Conservation (phyloP, 2,797 vertebrate species). For the Spatula versicolor region DNA sequence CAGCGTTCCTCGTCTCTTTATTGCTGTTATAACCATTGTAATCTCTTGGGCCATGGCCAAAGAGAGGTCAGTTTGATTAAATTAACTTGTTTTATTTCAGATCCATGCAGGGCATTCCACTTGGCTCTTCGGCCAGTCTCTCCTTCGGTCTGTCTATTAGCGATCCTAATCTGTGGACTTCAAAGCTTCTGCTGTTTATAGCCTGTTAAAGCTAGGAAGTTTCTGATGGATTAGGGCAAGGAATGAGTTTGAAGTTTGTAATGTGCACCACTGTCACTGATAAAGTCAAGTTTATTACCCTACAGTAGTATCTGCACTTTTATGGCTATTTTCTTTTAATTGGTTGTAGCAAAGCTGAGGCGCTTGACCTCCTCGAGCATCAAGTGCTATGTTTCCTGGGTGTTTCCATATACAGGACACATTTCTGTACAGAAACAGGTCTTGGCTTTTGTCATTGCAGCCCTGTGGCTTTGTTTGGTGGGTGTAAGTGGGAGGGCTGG, state of each 20-base stretch:
- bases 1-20: conserved; percentile 33
- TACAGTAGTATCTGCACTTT: conserved; percentile 80
- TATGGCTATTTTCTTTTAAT: conserved; percentile 78
- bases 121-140: conserved; percentile 74
- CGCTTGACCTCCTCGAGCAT: conserved; percentile 28
- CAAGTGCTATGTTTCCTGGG: neutral
- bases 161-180: conserved; percentile 81
- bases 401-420: neutral
- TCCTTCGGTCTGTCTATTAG: conserved; percentile 75
- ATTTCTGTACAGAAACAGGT: neutral
- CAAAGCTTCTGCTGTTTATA: conserved; percentile 85
- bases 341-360: conserved; percentile 63
- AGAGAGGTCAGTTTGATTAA: conserved; percentile 70
- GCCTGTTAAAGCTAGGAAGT: conserved; percentile 86
- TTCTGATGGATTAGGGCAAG: conserved; percentile 84
- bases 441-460: neutral
- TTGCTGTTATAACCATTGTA: conserved; percentile 40
- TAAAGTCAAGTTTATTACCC: conserved; percentile 81
- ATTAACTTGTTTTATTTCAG: conserved; percentile 78
- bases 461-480: neutral
- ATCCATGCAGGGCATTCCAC: conserved; percentile 68
- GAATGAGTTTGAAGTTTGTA: conserved; percentile 86
- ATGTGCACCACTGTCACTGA: conserved; percentile 80
- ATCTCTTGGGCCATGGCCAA: conserved; percentile 52
- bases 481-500: neutral